Percentiles rank a stretch among this genome's conserved stretches.
phyloP scores from a whole-genome alignment of 2,888 invertebrate genomes.

The Ochropleura leucogaster region DNA sequence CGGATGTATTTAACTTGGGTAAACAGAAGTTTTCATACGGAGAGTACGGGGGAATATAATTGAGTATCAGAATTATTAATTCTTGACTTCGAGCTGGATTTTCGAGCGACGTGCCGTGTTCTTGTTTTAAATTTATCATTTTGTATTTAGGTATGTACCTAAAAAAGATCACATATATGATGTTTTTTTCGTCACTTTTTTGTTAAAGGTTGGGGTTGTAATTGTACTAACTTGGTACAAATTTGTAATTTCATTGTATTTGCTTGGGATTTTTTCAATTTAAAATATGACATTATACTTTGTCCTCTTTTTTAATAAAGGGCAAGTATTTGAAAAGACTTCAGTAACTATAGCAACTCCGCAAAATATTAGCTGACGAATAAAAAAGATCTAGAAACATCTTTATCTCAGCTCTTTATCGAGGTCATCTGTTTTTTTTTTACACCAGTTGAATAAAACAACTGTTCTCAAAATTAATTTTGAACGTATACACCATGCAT shows the following conservation, averaged over 20 bases:
- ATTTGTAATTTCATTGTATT: background rate
- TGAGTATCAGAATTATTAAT: conserved; percentile 51
- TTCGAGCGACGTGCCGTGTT: conserved; percentile 15
- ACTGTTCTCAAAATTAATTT: background rate
- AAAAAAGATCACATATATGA: too few species aligned
- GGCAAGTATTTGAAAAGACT: background rate
- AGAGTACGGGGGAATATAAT: conserved; percentile 38
- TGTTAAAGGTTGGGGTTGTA: background rate
- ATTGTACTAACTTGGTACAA: background rate
- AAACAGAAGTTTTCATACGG: conserved; percentile 73
- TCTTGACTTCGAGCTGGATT: conserved; percentile 12
- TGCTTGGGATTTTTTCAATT: background rate
- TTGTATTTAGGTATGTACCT: background rate
- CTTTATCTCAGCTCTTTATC: background rate
- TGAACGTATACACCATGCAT: too few species aligned
- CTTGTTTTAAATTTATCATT: conserved; percentile 30
- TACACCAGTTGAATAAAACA: background rate
- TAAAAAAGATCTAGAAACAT: background rate
- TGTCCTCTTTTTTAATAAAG: background rate
- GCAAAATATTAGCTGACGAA: background rate
- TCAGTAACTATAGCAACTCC: background rate
- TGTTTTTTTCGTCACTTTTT: background rate
- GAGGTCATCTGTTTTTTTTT: too few species aligned
- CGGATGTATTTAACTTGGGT: conserved; percentile 73
- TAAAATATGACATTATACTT: background rate